Evolutionary conservation across 2,888 invertebrate species (phyloP), one percentile per base, ranked within the genome.

Genomic region (Nematopogon swammerdamellus): DNA sequence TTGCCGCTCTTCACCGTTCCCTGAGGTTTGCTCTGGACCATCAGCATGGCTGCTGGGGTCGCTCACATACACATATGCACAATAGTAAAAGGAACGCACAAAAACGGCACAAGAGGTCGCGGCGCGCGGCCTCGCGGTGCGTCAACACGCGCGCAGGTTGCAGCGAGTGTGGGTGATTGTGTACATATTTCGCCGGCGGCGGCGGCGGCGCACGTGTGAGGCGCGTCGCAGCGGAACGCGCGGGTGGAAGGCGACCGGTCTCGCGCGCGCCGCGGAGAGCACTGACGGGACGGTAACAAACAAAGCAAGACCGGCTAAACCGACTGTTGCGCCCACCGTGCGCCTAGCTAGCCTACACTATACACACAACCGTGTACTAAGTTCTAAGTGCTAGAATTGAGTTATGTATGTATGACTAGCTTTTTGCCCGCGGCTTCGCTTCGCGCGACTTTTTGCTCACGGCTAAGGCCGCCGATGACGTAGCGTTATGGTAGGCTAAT

Each of bases 21-120:
- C 54, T 82, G 84, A 56, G 82, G 71, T 66, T 82, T 83, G 58
- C 77, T 82, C 63, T 81, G 77, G 62, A 82, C 74, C 76, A 82
- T 80, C 66, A 79, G 70, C 79, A 79, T 79, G 61, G 62, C 43
- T 18, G n/a, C n/a, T n/a, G n/a, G n/a, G 36, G 45, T 44, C n/a
- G 4, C 42, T 19, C 45, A 19, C 73, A 65, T 59, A 63, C 61
- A 60, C 63, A 64, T 64, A 65, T 63, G 68, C 68, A 64, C 63
- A 76, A 77, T 76, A 77, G 77, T 75, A 73, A 64, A 70, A 67
- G 67, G 76, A 75, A 77, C 74, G 69, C 70, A 68, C 67, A 47
- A 46, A 49, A 36, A 36, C 11, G 11, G 8, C 36, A 36, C 36
- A 36, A 8, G 8, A 14, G n/a, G 36, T 36, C 36, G 36, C 8